Base-by-base conservation (phyloP, 1,140 invertebrate genomes). In the Frieseomelitta varia region DNA sequence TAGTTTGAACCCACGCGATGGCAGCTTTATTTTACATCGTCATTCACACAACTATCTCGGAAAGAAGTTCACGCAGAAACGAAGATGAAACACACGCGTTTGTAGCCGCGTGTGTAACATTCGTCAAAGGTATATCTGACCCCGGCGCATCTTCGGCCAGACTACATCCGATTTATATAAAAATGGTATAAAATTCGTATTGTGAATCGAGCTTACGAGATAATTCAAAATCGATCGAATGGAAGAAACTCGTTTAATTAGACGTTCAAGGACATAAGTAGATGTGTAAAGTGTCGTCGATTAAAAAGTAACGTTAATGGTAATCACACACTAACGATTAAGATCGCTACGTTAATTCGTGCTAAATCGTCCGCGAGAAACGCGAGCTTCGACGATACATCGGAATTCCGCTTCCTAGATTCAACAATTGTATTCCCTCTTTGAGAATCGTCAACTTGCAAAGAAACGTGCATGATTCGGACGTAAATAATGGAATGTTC, bases 151-250 rank as follows among this genome's bases (percentile, higher is more conserved):
- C 6, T 14, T 21, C 15, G 63, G 51, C 15, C 56, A 69, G 27
- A 30, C n/a, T 51, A 34, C 2, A 30, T 61, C 77, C 67, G 84
- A 72, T 85, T 79, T 85, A 77, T 85, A 85, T 77, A 85, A 85
- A 85, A 84, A 73, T 30, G 72, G 80, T 85, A 85, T 85, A 85
- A 85, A 85, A 83, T 76, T 85, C 80, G 73, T 77, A 78, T 77
- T 30, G 79, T 81, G 69, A 76, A 47, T 81, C 77, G 65, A 81
- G 76, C 67, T 84, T 85, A 75, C 39, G 61, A 75, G 79, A 81
- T 81, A 71, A 80, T 75, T 39, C 71, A 53, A 65, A 75, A 81
- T 85, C 27, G 83, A 85, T 85, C 39, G 63, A 81, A 85, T 73
- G 79, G 77, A 76, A 85, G 61, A 84, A 74, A 84, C 8, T 51